A percentile compares a stretch with the other conserved stretches of the same genome.
These are phyloP conservation scores for Dasysyrphus tricinctus DNA, from an alignment of 2,888 invertebrate genomes.

Conservation along the genomic window DNA sequence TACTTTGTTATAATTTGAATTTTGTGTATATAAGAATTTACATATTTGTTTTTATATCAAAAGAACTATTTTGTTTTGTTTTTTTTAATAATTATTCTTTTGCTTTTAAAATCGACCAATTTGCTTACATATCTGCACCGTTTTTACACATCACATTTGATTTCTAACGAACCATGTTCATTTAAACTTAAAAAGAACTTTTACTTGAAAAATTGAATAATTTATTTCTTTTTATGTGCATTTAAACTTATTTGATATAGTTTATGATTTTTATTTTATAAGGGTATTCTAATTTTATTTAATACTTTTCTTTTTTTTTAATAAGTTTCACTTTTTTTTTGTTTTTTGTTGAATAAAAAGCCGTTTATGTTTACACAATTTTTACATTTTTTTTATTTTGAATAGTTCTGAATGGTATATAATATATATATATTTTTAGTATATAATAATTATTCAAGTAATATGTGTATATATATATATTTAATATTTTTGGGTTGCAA, in stretches of 20 bases:
- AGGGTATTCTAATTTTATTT: constrained; percentile 27
- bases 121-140: constrained; percentile 43
- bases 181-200: background rate
- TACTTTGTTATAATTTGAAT: constrained; percentile 77
- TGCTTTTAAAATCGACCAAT: constrained; percentile 50
- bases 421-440: constrained; percentile 52
- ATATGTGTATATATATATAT: constrained; percentile 67
- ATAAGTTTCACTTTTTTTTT: constrained; percentile 29
- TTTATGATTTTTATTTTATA: constrained; percentile 22
- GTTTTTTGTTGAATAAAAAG: constrained; percentile 49
- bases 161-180: constrained; percentile 46
- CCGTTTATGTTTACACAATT: constrained; percentile 51
- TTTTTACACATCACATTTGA: constrained; percentile 59
- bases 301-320: constrained; percentile 45
- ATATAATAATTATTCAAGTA: constrained; percentile 58
- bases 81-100: constrained; percentile 24
- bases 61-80: constrained; percentile 21
- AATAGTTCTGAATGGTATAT: constrained; percentile 62
- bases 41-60: constrained; percentile 41
- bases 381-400: constrained; percentile 44
- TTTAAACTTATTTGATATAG: constrained; percentile 47
- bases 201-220: constrained; percentile 8
- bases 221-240: constrained; percentile 55
- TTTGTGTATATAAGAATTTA: constrained; percentile 59
- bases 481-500: constrained; percentile 62